Conservation (phyloP, 2,888 invertebrate species). For the Phyto melanocephala region DNA sequence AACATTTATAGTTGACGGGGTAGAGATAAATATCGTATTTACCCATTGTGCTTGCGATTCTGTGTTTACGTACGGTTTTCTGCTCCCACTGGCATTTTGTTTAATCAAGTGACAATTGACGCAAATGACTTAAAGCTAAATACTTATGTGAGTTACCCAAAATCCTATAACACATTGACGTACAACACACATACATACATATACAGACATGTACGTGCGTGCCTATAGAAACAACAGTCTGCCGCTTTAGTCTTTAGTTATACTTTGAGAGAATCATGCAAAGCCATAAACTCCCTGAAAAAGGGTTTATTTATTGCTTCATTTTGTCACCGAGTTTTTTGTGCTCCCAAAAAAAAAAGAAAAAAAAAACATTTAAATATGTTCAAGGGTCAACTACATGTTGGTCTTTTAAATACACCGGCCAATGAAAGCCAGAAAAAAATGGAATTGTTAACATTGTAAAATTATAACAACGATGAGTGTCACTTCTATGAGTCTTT, state of each 20-base stretch:
- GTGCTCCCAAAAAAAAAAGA: not conserved
- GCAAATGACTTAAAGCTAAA: constrained; percentile 43
- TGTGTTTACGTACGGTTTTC: constrained; percentile 2
- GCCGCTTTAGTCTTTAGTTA: too few species aligned
- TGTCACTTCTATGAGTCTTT: not conserved
- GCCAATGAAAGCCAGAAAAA: not conserved
- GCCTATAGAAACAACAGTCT: too few species aligned
- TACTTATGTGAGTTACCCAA: too few species aligned
- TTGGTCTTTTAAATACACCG: constrained; percentile 15
- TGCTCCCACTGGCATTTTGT: constrained; percentile 47
- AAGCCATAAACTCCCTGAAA: not conserved
- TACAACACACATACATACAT: too few species aligned
- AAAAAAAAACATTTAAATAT: not conserved
- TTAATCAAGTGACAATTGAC: constrained; percentile 67
- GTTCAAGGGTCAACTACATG: constrained; percentile 50
- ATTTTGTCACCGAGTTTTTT: constrained; percentile 5
- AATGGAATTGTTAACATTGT: constrained; percentile 22
- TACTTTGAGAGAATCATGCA: too few species aligned
- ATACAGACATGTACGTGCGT: too few species aligned
- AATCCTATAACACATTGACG: too few species aligned
- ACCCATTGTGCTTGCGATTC: not conserved
- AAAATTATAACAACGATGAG: not conserved
- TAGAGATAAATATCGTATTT: not conserved
- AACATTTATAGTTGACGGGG: too few species aligned
- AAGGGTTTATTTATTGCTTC: constrained; percentile 51